These are phyloP conservation scores for Athetis lepigone DNA, from an alignment of 2,888 invertebrate species.

Conservation along the genomic window DNA sequence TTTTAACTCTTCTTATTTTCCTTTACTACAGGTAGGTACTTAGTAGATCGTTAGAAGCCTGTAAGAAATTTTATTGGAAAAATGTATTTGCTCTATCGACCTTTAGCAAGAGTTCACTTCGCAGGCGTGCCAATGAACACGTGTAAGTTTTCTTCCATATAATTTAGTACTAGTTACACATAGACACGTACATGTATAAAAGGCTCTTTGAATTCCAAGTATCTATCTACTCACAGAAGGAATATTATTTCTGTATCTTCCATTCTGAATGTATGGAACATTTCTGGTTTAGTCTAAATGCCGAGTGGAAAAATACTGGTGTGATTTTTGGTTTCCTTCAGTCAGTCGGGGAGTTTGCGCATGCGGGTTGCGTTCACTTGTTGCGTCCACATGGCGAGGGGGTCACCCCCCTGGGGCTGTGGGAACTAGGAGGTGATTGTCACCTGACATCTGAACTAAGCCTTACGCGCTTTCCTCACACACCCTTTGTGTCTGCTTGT, in stretches of 20 bases:
- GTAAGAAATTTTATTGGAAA: conserved; percentile 28
- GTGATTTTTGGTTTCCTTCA: conserved; percentile 69
- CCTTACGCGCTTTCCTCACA: conserved; percentile 50
- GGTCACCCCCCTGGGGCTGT: conserved; percentile 28
- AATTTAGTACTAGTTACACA: conserved; percentile 17
- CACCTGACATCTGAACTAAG: conserved; percentile 69
- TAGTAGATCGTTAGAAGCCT: conserved; percentile 16
- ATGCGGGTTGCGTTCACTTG: conserved; percentile 82
- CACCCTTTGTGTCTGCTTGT: conserved; percentile 42
- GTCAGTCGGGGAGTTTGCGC: conserved; percentile 66
- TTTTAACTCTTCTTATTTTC: background rate
- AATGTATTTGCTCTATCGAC: conserved; percentile 27
- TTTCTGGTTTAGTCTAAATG: conserved; percentile 20
- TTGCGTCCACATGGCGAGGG: conserved; percentile 83
- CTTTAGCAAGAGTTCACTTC: conserved; percentile 45
- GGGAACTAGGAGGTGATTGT: conserved; percentile 65
- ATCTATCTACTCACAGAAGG: background rate
- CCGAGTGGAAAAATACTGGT: conserved; percentile 82
- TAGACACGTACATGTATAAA: background rate
- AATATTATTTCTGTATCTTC: conserved; percentile 2
- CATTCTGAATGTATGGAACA: conserved; percentile 4
- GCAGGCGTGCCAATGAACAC: conserved; percentile 29
- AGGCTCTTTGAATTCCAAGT: conserved; percentile 11
- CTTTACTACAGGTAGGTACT: background rate
- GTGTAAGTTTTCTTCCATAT: conserved; percentile 43